Conservation (phyloP, 2,113 vertebrate species). For the Hemichromis elongatus region DNA sequence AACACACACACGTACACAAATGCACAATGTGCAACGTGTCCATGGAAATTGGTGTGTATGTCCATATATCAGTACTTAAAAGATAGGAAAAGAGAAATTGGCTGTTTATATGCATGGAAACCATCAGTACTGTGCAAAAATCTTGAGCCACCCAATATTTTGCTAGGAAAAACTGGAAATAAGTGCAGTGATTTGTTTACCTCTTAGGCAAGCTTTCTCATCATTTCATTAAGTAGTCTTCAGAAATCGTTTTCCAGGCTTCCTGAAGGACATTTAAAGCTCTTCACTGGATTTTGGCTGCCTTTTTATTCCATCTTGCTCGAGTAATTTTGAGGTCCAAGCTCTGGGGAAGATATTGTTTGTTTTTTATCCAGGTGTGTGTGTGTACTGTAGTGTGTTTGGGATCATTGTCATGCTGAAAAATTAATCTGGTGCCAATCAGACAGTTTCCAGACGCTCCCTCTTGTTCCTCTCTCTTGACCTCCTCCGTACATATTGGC, state of each 20-base stretch:
- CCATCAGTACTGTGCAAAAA: not conserved
- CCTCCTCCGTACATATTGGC: not conserved
- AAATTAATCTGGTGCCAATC: not conserved
- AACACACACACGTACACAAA: not conserved
- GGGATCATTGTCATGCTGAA: not conserved
- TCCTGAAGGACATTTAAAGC: not conserved
- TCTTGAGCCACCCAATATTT: not conserved
- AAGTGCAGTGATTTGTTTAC: not conserved
- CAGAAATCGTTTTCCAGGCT: not conserved
- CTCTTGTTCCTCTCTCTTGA: not conserved
- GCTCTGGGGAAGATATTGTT: not conserved
- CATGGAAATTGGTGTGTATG: slow-evolving; percentile 9
- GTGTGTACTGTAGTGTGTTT: not conserved
- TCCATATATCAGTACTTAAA: not conserved
- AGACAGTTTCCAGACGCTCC: not conserved
- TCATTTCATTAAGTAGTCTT: not conserved
- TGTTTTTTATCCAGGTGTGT: not conserved
- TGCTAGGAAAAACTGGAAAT: not conserved
- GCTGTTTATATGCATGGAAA: not conserved
- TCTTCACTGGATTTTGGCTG: not conserved
- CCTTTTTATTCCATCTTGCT: not conserved
- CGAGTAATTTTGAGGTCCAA: not conserved
- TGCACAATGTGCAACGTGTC: slow-evolving; percentile 15
- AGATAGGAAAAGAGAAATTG: not conserved
- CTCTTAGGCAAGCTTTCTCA: not conserved